These are phyloP conservation scores for Drosophila falleni DNA, from an alignment of 2,888 invertebrate genomes.

Conservation along the genomic window DNA sequence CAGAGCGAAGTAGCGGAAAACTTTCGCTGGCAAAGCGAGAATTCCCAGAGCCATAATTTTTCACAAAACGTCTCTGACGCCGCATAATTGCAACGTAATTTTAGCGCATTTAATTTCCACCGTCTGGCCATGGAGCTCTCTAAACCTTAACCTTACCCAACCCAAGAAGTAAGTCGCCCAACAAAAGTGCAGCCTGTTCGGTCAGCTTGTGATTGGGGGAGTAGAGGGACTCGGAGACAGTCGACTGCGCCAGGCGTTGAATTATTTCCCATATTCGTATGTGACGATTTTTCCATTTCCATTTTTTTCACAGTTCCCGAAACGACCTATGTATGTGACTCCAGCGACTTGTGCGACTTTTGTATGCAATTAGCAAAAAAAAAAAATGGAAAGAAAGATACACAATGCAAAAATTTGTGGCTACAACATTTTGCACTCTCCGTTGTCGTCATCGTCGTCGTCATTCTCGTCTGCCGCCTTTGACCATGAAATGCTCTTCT, in stretches of 20 bases:
- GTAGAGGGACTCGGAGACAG: slow-evolving; percentile 13
- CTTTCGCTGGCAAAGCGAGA: slow-evolving; percentile 64
- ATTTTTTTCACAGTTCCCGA: slow-evolving; percentile 7
- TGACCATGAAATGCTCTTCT: slow-evolving; percentile 50
- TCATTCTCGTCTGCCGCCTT: slow-evolving; percentile 29
- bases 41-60: slow-evolving; percentile 76
- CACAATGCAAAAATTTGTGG: slow-evolving; percentile 53
- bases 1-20: slow-evolving; percentile 30
- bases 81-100: slow-evolving; percentile 79
- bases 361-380: slow-evolving; percentile 65
- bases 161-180: slow-evolving; percentile 25
- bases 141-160: slow-evolving; percentile 68
- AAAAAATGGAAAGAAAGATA: slow-evolving; percentile 4
- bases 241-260: slow-evolving; percentile 36
- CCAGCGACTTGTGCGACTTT: slow-evolving; percentile 39
- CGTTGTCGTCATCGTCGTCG: slow-evolving; percentile 17
- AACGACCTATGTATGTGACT: slow-evolving; percentile 35
- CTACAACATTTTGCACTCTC: slow-evolving; percentile 70
- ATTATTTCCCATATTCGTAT: slow-evolving; percentile 47
- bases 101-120: slow-evolving; percentile 72
- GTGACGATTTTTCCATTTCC: slow-evolving; percentile 51
- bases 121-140: slow-evolving; percentile 56
- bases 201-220: slow-evolving; percentile 22
- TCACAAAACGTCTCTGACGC: slow-evolving; percentile 69
- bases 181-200: neutral